Evolutionary conservation across 2,113 vertebrate species (phyloP), one percentile per base, ranked within the genome.

Genomic region (Hylia prasina): DNA sequence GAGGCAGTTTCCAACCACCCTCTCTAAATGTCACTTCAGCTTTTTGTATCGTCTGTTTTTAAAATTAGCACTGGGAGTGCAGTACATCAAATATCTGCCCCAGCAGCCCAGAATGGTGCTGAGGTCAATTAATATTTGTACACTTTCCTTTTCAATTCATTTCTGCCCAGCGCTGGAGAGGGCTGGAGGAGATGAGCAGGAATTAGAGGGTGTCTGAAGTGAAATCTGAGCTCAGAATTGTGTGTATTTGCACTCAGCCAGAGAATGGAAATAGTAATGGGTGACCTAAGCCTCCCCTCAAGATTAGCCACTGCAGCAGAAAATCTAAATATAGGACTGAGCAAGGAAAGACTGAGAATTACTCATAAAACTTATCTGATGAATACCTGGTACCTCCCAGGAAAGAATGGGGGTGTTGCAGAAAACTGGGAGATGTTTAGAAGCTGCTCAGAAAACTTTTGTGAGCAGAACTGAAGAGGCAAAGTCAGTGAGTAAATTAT

Each of bases 301-400:
- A 5, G 58, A 94, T 92, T 83, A 86, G 60, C 91, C 85, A 91
- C 53, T 54, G 2, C 78, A 94, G 93, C 90, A 96, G 66, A 93
- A 93, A 92, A 45, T 37, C 87, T 87, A 85, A 96, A 96, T 87
- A 96, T 90, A 92, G 82, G 90, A 25, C 22, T 0, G 8, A 71
- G 82, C n/a, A 40, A 81, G 51, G 56, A 28, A 90, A 68, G 47
- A 28, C 40, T 54, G 64, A 94, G 58, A 83, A 93, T 88, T 94
- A 81, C 88, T 94, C 93, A 92, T 71, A 56, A 95, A 93, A 82
- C 58, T 89, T 89, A 75, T 90, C 84, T 90, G 91, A 91, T 81
- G 45, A 75, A 69, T 64, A 81, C 77, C 84, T 68, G 12, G 48
- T 10, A 30, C 66, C 85, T 94, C 94, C 69, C 82, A 81, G 89